A percentile compares a stretch with the other conserved stretches of the same genome.
Evolutionary conservation across 2,113 vertebrate genomes (phyloP).

Genomic region (Syrmaticus mikado): DNA sequence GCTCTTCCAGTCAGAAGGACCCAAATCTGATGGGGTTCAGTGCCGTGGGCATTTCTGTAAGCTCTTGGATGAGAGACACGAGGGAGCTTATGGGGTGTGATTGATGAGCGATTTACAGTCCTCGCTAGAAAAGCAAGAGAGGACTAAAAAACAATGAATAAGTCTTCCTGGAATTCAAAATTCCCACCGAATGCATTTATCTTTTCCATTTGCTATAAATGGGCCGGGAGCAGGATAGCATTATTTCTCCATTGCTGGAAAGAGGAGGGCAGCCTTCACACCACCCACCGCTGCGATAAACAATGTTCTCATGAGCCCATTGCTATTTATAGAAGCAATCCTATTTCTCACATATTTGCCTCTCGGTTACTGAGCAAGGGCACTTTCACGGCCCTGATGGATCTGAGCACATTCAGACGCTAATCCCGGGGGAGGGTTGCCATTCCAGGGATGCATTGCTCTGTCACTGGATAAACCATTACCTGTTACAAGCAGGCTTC

Average conservation of each 20-base stretch:
- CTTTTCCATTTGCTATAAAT: slow-evolving; percentile 22
- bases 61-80: background rate
- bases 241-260: slow-evolving; percentile 1
- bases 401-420: background rate
- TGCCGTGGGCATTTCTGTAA: background rate
- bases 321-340: slow-evolving; percentile 67
- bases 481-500: background rate
- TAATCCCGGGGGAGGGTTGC: slow-evolving; percentile 9
- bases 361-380: slow-evolving; percentile 53
- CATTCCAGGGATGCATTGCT: background rate
- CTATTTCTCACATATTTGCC: slow-evolving; percentile 66
- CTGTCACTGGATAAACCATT: background rate
- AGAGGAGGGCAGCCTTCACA: slow-evolving; percentile 47
- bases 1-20: background rate
- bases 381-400: slow-evolving; percentile 45
- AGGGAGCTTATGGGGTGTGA: background rate
- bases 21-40: background rate
- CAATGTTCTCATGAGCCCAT: slow-evolving; percentile 48
- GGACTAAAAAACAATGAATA: slow-evolving; percentile 42
- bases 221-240: background rate
- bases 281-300: slow-evolving; percentile 29
- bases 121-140: background rate
- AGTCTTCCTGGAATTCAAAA: slow-evolving; percentile 46
- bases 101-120: slow-evolving; percentile 1
- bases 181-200: slow-evolving; percentile 46